Conservation (phyloP, 2,113 vertebrate species). For the Paramisgurnus dabryanus region DNA sequence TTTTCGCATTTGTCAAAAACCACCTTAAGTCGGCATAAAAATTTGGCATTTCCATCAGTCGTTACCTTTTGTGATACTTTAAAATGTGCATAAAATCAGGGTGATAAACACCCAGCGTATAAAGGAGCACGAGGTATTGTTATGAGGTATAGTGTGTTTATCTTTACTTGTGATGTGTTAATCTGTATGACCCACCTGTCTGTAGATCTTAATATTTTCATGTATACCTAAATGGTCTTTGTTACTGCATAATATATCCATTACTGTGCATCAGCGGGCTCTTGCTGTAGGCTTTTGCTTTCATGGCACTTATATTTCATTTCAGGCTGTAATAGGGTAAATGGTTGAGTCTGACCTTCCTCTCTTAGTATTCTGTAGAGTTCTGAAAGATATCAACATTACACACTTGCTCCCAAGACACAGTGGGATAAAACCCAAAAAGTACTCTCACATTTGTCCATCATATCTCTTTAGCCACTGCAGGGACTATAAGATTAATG, state of each 20-base stretch:
- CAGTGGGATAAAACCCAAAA: background rate
- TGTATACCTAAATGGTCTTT: background rate
- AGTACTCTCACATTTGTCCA: background rate
- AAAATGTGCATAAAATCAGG: too few species aligned
- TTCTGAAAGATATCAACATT: background rate
- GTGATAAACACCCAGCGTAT: too few species aligned
- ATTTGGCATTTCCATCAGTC: too few species aligned
- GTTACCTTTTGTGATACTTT: too few species aligned
- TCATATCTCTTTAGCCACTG: conserved; percentile 34
- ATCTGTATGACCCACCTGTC: background rate
- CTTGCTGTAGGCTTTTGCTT: background rate
- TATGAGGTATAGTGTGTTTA: too few species aligned
- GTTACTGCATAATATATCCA: conserved; percentile 20
- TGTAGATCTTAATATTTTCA: background rate
- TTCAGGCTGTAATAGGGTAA: conserved; percentile 6
- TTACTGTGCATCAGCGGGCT: conserved; percentile 15
- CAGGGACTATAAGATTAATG: conserved; percentile 36
- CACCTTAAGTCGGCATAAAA: too few species aligned
- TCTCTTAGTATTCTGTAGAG: background rate
- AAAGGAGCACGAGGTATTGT: too few species aligned
- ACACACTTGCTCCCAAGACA: background rate
- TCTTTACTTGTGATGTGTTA: background rate
- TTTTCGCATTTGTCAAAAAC: too few species aligned
- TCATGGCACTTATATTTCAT: background rate
- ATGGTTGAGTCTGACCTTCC: background rate